Base-by-base conservation (phyloP, 2,113 vertebrate genomes). In the Callocephalon fimbriatum region DNA sequence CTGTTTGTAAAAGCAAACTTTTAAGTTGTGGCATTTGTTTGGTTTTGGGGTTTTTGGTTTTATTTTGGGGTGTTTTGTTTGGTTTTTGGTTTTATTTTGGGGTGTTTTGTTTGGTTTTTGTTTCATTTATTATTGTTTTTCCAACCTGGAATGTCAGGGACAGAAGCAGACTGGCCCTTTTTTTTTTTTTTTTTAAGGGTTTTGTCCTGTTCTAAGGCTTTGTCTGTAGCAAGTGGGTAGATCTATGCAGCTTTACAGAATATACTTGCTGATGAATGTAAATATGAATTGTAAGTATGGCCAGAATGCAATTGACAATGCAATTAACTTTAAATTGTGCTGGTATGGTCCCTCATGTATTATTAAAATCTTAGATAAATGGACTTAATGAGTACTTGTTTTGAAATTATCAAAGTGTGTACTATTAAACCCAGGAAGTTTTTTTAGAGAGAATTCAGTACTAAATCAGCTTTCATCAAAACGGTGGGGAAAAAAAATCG, bases 341-440 rank as follows among this genome's bases (percentile, higher is more conserved):
- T 89, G 80, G 72, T 83, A 17, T 35, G 54, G 47, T 35, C 14
- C 10, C 50, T 93, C 61, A 84, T 94, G 37, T 78, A 91, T 97
- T 95, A 96, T 90, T 95, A 61, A 94, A 68, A 40, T 63, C 23
- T 78, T 75, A 87, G 38, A 63, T 75, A 93, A 95, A 95, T 83
- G 53, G 53, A 48, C 35, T 74, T 90, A 61, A 80, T 77, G 42
- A 80, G 78, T 59, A 35, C 79, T 95, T 79, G 66, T 54, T 86
- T 90, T 88, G 74, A 77, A 93, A 92, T 63, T 71, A 81, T 77
- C 47, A 27, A 82, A 92, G 32, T 75, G 47, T 89, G 54, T 38
- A 22, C 50, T 87, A 38, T 89, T 95, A 87, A 84, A 93, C 35
- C 13, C 51, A 91, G 68, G 54, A 88, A 84, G 72, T 40, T 90